phyloP scores from a whole-genome alignment of 2,888 invertebrate genomes.

The Bruchidius siliquastri region DNA sequence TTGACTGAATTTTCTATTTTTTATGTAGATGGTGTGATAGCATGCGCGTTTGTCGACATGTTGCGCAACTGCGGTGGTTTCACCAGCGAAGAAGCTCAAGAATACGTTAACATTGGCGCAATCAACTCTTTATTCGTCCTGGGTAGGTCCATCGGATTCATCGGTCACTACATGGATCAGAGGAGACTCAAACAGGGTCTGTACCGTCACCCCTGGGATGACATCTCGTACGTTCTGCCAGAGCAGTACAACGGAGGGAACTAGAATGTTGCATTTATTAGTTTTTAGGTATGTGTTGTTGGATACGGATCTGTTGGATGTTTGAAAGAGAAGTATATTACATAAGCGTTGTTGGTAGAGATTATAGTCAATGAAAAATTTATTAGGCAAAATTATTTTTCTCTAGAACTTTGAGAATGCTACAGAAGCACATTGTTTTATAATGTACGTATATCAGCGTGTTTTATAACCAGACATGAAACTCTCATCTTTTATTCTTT shows the following conservation, averaged over 20 bases:
- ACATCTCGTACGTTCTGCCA: slow-evolving; percentile 85
- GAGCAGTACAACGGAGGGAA: slow-evolving; percentile 56
- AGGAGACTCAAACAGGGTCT: slow-evolving; percentile 97
- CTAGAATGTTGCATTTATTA: slow-evolving; percentile 7
- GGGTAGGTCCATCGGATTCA: slow-evolving; percentile 96
- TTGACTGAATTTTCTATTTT: neutral
- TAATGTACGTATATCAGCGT: too few species aligned
- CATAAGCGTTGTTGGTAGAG: too few species aligned
- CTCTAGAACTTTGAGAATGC: too few species aligned
- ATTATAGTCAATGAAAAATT: too few species aligned
- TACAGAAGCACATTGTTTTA: too few species aligned
- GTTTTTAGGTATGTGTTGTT: neutral
- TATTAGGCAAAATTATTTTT: too few species aligned
- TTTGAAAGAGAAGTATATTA: too few species aligned
- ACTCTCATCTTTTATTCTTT: too few species aligned
- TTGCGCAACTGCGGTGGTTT: slow-evolving; percentile 91
- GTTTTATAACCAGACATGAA: too few species aligned
- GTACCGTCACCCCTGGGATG: slow-evolving; percentile 99
- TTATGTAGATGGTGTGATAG: slow-evolving; percentile 89
- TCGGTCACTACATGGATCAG: slow-evolving; percentile 98
- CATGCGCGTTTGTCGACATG: slow-evolving; percentile 95
- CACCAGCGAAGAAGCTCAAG: slow-evolving; percentile 94
- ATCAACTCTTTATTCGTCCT: slow-evolving; percentile 98
- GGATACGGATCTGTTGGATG: neutral
- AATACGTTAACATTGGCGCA: slow-evolving; percentile 95